These are phyloP conservation scores for Oryzias curvinotus DNA, from an alignment of 2,113 vertebrate species.

Conservation along the genomic window DNA sequence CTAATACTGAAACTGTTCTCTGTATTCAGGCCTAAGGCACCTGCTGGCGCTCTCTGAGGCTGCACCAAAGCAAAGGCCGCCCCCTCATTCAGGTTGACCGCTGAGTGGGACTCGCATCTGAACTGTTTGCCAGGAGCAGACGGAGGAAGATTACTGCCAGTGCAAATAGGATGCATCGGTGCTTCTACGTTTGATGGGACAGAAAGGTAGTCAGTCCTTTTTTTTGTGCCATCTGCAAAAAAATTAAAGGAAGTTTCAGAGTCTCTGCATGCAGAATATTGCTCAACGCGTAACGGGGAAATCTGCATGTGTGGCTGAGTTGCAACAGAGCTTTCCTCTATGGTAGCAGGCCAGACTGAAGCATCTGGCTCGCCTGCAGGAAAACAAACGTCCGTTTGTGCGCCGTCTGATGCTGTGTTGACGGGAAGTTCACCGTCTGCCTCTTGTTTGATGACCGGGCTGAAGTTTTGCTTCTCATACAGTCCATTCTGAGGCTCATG, in stretches of 20 bases:
- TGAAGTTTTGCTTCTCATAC: background rate
- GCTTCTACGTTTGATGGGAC: slow-evolving; percentile 37
- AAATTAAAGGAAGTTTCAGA: slow-evolving; percentile 9
- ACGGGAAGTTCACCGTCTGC: slow-evolving; percentile 7
- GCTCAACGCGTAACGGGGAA: slow-evolving; percentile 19
- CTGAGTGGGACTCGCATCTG: slow-evolving; percentile 3
- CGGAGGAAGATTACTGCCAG: background rate
- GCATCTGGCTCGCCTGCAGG: slow-evolving; percentile 12
- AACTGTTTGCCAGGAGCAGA: slow-evolving; percentile 1
- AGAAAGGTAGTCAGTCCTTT: background rate
- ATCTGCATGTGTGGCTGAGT: slow-evolving; percentile 21
- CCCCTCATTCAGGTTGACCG: background rate
- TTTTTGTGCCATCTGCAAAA: background rate
- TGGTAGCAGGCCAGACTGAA: slow-evolving; percentile 30
- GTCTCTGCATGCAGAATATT: slow-evolving; percentile 15
- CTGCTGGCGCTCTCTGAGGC: slow-evolving; percentile 4
- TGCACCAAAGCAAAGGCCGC: slow-evolving; percentile 3
- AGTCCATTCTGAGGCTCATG: background rate
- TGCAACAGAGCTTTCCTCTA: slow-evolving; percentile 25
- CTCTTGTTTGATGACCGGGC: slow-evolving; percentile 43
- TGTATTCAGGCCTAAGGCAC: background rate
- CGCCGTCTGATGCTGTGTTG: slow-evolving; percentile 1
- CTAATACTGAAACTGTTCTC: background rate
- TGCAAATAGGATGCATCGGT: background rate
- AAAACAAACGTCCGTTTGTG: background rate